phyloP scores from a whole-genome alignment of 2,113 vertebrate species.

The Columba janthina region DNA sequence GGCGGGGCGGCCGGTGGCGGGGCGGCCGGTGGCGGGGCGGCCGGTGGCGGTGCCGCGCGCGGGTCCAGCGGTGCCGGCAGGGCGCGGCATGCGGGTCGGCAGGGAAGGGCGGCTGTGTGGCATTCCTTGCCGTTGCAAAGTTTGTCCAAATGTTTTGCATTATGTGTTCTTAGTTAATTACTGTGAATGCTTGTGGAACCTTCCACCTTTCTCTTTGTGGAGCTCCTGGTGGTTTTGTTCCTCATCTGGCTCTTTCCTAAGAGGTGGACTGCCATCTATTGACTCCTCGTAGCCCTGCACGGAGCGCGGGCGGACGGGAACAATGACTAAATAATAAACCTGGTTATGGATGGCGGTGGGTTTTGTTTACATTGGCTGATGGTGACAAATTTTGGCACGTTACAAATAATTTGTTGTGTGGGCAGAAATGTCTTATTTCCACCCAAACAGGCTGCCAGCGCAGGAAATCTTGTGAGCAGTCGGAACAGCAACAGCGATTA shows the following conservation, averaged over 20 bases:
- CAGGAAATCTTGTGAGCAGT: not conserved
- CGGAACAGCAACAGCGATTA: not conserved
- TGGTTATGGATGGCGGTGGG: not conserved
- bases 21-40: too few relatives aligned
- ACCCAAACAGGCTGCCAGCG: not conserved
- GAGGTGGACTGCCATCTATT: constrained; percentile 84
- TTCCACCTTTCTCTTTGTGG: constrained; percentile 26
- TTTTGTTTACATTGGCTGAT: constrained; percentile 39
- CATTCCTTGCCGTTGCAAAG: not conserved
- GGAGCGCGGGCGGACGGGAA: not conserved
- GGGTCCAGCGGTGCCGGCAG: too few relatives aligned
- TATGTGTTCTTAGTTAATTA: constrained; percentile 44
- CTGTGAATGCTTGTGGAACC: constrained; percentile 12
- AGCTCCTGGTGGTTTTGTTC: constrained; percentile 45
- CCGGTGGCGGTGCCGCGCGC: too few relatives aligned
- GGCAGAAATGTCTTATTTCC: constrained; percentile 22
- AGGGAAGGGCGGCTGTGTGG: too few relatives aligned
- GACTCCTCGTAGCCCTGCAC: constrained; percentile 68
- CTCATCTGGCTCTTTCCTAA: constrained; percentile 61
- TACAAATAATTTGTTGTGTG: constrained; percentile 3
- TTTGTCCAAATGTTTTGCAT: not conserved
- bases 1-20: too few relatives aligned
- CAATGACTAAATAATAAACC: constrained; percentile 57
- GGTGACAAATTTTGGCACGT: constrained; percentile 36
- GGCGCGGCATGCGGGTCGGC: too few relatives aligned